Conservation (phyloP, 2,888 invertebrate genomes). For the Epinotia bilunana region DNA sequence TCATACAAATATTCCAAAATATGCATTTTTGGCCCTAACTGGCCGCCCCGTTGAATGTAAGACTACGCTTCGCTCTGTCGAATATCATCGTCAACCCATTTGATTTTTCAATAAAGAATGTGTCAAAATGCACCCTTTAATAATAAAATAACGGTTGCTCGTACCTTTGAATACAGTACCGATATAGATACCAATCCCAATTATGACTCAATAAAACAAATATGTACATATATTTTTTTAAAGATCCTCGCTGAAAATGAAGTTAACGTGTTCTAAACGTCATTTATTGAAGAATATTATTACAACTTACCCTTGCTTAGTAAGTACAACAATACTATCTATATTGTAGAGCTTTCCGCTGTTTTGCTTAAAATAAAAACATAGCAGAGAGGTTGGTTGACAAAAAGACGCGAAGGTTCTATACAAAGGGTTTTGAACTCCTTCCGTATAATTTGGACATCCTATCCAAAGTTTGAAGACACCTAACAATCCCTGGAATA, state of each 20-base stretch:
- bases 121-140: too few relatives aligned
- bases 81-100: neutral
- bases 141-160: too few relatives aligned
- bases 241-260: neutral
- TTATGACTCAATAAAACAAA: too few relatives aligned
- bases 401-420: neutral
- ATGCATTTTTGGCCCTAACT: neutral
- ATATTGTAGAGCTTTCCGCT: too few relatives aligned
- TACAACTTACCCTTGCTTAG: neutral
- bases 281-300: too few relatives aligned
- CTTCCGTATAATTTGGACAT: neutral
- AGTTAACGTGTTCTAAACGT: too few relatives aligned
- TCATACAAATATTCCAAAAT: neutral
- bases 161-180: too few relatives aligned
- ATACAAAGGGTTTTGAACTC: neutral
- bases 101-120: too few relatives aligned
- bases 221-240: neutral
- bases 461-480: neutral
- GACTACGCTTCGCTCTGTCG: neutral
- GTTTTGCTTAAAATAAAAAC: neutral
- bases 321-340: too few relatives aligned
- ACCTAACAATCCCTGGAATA: too few relatives aligned
- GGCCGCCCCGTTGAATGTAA: neutral
- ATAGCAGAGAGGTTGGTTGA: neutral
- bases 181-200: too few relatives aligned